Percentiles rank a stretch among this genome's conserved stretches.
Evolutionary conservation across 2,797 vertebrate genomes (phyloP).

Genomic region (Smutsia temminckii): DNA sequence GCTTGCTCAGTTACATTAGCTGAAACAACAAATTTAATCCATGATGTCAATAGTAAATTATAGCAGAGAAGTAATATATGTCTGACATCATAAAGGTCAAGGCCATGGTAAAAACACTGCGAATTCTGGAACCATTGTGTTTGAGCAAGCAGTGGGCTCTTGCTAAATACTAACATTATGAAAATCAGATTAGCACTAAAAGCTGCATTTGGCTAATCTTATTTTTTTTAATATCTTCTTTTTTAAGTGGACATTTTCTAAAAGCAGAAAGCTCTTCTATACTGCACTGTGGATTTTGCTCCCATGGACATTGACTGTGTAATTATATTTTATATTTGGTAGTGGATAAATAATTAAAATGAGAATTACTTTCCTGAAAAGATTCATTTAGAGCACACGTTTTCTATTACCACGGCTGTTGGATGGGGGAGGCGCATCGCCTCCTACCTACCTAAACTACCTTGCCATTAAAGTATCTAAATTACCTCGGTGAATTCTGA

Average conservation of each 20-base stretch:
- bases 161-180: conserved; percentile 77
- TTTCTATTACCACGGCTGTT: conserved; percentile 86
- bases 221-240: conserved; percentile 76
- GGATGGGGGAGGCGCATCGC: conserved; percentile 82
- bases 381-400: conserved; percentile 86
- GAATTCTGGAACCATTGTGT: conserved; percentile 82
- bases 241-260: conserved; percentile 72
- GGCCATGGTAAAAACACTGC: conserved; percentile 81
- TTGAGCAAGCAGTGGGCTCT: conserved; percentile 70
- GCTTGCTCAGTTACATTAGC: conserved; percentile 88
- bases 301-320: conserved; percentile 84
- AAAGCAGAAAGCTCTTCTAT: conserved; percentile 75
- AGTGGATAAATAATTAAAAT: conserved; percentile 89
- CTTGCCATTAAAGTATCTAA: conserved; percentile 90
- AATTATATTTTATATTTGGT: conserved; percentile 87
- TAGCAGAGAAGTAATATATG: conserved; percentile 84
- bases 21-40: conserved; percentile 90
- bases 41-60: conserved; percentile 89
- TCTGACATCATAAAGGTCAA: conserved; percentile 86
- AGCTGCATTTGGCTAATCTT: conserved; percentile 73
- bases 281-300: conserved; percentile 72
- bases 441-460: conserved; percentile 87
- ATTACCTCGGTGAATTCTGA: conserved; percentile 90
- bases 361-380: conserved; percentile 88
- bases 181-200: conserved; percentile 81